phyloP scores from a whole-genome alignment of 2,888 invertebrate genomes.

The Perithous albicinctus region DNA sequence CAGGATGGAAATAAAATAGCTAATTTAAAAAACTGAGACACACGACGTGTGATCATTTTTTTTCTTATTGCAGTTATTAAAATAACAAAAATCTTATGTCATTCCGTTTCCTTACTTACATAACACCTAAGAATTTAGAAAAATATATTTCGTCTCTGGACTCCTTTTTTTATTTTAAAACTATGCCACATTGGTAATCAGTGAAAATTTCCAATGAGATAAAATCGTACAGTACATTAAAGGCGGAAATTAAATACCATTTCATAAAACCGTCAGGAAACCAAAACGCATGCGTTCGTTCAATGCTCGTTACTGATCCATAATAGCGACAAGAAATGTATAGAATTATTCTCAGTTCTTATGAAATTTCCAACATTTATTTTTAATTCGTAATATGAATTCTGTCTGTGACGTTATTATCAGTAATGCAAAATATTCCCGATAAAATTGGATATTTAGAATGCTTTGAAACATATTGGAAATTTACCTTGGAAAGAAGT shows the following conservation, averaged over 20 bases:
- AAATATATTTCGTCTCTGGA: no score
- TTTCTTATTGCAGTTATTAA: neutral
- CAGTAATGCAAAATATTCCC: neutral
- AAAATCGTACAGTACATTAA: neutral
- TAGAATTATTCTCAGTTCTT: neutral
- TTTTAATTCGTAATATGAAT: neutral
- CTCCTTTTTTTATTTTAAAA: neutral
- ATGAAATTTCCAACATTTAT: neutral
- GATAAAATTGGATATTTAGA: neutral
- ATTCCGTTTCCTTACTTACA: no score
- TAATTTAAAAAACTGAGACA: neutral
- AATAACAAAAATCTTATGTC: no score
- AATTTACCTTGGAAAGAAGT: neutral
- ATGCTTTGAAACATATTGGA: slow-evolving; percentile 4
- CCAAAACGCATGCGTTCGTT: no score
- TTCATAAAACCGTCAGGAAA: no score
- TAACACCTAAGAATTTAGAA: no score
- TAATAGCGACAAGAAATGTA: no score
- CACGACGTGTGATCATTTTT: neutral
- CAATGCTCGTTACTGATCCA: no score
- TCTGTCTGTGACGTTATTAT: neutral
- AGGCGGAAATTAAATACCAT: neutral
- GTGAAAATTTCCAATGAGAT: neutral
- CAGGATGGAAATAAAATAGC: neutral
- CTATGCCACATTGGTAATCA: neutral